Conservation (phyloP, 2,888 invertebrate species). For the Acanthosepion lycidas region DNA sequence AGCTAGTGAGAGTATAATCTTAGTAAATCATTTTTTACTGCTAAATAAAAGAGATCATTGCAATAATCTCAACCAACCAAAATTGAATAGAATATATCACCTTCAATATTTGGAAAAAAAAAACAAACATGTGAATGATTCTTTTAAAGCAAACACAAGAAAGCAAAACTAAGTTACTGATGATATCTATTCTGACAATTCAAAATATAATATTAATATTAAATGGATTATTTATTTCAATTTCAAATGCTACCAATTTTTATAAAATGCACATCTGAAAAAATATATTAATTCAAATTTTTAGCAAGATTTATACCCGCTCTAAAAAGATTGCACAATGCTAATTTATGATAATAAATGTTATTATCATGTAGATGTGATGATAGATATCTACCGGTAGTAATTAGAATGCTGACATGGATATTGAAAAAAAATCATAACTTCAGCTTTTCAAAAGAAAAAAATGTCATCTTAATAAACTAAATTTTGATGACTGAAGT, state of each 20-base stretch:
- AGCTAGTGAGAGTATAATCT: background rate
- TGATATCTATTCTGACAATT: background rate
- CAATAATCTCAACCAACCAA: background rate
- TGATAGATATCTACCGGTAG: background rate
- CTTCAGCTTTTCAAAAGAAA: no score
- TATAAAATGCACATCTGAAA: background rate
- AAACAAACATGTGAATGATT: background rate
- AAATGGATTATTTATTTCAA: background rate
- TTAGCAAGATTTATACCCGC: background rate
- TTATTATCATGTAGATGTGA: background rate
- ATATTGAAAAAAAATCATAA: no score
- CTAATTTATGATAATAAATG: background rate
- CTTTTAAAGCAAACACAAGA: background rate
- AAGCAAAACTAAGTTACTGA: background rate
- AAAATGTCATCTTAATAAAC: no score
- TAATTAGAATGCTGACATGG: background rate
- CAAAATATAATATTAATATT: background rate
- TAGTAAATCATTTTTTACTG: background rate
- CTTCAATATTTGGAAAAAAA: background rate
- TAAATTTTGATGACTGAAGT: no score
- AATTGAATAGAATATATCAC: background rate
- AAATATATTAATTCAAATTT: background rate
- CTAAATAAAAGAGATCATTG: background rate
- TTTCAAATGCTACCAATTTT: background rate
- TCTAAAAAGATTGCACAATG: background rate